These are phyloP conservation scores for Colius striatus DNA, from an alignment of 2,113 vertebrate genomes.

Conservation along the genomic window DNA sequence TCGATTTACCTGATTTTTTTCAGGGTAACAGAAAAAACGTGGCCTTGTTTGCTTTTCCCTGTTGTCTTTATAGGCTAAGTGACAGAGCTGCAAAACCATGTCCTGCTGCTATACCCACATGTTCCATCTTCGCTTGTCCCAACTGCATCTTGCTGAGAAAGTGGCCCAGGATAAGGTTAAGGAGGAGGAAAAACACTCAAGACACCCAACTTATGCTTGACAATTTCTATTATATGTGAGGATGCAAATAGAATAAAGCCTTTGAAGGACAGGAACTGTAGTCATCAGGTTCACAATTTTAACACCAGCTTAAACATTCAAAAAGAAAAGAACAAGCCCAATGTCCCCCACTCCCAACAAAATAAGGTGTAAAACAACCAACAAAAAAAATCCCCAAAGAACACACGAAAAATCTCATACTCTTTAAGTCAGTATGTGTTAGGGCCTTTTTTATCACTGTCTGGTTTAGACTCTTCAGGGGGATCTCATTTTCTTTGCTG, in stretches of 20 bases:
- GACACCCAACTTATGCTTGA: neutral
- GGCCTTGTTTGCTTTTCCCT: neutral
- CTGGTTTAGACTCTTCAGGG: constrained; percentile 40
- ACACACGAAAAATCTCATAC: neutral
- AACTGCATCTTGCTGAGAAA: neutral
- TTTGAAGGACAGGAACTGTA: neutral
- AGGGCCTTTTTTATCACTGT: constrained; percentile 28
- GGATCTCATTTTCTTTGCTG: constrained; percentile 40
- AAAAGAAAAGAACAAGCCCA: neutral
- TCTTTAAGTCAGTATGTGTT: neutral
- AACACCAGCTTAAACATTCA: neutral
- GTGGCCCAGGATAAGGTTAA: neutral
- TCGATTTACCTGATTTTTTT: neutral
- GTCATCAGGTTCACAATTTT: neutral
- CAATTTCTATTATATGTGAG: accelerated
- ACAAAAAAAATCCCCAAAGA: neutral
- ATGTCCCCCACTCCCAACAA: neutral
- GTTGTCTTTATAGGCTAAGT: neutral
- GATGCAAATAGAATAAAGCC: neutral
- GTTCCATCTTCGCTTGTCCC: neutral
- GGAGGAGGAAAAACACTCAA: accelerated
- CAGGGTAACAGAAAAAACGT: neutral
- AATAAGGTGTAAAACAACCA: neutral
- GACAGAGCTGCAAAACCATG: neutral
- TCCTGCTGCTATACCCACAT: neutral